Evolutionary conservation across 2,797 vertebrate species (phyloP), one percentile per base, ranked within the genome.

Genomic region (Clarias fuscus): DNA sequence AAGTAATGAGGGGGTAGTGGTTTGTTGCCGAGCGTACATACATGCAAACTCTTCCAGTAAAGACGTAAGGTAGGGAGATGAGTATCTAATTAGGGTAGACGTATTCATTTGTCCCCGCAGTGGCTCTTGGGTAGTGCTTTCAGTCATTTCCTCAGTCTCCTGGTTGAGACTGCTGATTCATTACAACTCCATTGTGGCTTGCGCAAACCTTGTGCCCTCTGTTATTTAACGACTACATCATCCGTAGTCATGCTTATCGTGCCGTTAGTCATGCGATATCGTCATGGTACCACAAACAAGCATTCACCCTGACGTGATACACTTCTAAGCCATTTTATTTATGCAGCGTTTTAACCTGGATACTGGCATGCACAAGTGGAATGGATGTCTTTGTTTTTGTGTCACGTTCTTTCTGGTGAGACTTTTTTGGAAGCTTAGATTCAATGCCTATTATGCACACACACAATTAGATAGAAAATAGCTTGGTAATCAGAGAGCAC

Each of bases 1-100:
- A 82, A 85, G 83, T 95, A 94, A 95, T 95, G 92, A 95, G 93
- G 94, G 93, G 95, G 94, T 95, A 85, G 87, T 93, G 95, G 95
- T 96, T 91, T 90, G 85, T 86, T 77, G 61, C 65, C 48, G 24
- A 80, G 53, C 73, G 22, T 85, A 53, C 73, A 88, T 67, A 78
- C 88, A 89, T 71, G 81, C 88, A 88, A 62, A 43, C 62, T 77
- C 89, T 85, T 81, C 24, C 78, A 81, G 40, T 48, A 58, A 62
- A 80, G 67, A 85, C 13, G 18, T 59, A 76, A 89, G 61, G 65
- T 85, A 82, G 82, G 85, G 53, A 68, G 65, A 86, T 30, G 40
- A 62, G 79, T 33, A 43, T 79, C 64, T 78, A 71, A 65, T 83
- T 59, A 72, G 24, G 59, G 53, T 79, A 67, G 37, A 71, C 83